Percentiles rank a stretch among this genome's conserved stretches.
Conservation (phyloP, 2,113 vertebrate genomes). For the Nothoprocta pentlandii region DNA sequence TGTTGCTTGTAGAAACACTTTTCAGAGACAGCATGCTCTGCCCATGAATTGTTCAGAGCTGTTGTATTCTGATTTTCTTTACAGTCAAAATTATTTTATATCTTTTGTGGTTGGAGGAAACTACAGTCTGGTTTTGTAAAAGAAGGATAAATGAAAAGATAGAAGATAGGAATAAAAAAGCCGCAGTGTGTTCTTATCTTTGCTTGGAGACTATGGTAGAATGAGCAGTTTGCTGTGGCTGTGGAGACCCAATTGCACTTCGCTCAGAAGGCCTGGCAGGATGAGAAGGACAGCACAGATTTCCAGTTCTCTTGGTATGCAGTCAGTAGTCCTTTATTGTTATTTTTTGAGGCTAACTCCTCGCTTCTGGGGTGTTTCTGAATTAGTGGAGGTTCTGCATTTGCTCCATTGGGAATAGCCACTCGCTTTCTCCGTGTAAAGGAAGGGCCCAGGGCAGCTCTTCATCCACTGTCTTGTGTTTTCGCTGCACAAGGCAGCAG, state of each 20-base stretch:
- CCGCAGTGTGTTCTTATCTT: not conserved
- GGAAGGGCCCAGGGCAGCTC: not conserved
- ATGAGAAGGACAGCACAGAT: not conserved
- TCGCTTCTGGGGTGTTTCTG: not conserved
- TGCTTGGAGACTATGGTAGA: not conserved
- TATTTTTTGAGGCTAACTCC: not conserved
- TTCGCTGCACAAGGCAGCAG: not conserved
- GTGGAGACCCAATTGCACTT: not conserved
- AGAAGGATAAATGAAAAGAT: not conserved
- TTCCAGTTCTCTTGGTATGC: not conserved
- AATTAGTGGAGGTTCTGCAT: not conserved
- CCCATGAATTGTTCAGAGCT: not conserved
- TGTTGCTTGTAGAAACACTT: not conserved
- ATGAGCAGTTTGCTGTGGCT: not conserved
- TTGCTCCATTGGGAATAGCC: not conserved
- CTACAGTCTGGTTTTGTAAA: not conserved
- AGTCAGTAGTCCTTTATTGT: not conserved
- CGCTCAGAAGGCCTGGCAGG: not conserved
- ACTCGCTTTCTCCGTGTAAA: fast-evolving
- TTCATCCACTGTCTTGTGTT: fast-evolving
- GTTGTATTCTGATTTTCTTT: not conserved
- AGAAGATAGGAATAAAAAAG: too few relatives aligned
- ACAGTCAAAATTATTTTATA: not conserved
- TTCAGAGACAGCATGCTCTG: not conserved
- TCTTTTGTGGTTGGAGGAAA: not conserved